Conservation (phyloP, 2,113 vertebrate species). For the Crotalus tigris region DNA sequence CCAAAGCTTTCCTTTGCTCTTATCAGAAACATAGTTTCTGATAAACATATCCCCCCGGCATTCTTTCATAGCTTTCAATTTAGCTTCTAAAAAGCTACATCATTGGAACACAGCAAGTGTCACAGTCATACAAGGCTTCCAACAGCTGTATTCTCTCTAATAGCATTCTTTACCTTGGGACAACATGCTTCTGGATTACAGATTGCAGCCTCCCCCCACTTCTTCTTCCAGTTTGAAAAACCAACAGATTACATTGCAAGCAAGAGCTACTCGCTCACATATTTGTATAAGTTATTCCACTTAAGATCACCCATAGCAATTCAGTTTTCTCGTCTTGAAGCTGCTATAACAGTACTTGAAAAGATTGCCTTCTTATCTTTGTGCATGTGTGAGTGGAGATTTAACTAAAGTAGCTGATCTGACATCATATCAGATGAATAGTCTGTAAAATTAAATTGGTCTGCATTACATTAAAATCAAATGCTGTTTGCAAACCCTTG, state of each 20-base stretch:
- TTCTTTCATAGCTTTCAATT: conserved; percentile 1
- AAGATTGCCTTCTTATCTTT: not conserved
- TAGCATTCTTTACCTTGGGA: conserved; percentile 16
- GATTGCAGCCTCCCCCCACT: not conserved
- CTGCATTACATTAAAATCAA: not conserved
- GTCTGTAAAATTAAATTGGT: not conserved
- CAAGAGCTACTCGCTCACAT: not conserved
- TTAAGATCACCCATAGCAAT: not conserved
- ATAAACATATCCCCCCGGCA: not conserved
- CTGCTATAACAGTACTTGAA: not conserved
- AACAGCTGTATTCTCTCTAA: not conserved
- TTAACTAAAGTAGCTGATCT: not conserved
- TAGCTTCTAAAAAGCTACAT: not conserved
- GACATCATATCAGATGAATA: not conserved
- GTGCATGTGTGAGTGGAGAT: not conserved
- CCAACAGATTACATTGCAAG: not conserved
- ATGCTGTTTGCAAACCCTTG: not conserved
- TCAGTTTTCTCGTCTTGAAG: not conserved
- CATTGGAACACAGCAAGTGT: conserved; percentile 1
- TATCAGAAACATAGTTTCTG: too few species aligned
- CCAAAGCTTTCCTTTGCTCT: not conserved
- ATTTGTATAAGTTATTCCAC: not conserved
- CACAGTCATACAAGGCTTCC: not conserved
- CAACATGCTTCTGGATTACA: conserved; percentile 2
- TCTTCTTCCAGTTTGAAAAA: not conserved